Evolutionary conservation across 2,113 vertebrate genomes (phyloP).

Genomic region (Eupsittula cactorum): DNA sequence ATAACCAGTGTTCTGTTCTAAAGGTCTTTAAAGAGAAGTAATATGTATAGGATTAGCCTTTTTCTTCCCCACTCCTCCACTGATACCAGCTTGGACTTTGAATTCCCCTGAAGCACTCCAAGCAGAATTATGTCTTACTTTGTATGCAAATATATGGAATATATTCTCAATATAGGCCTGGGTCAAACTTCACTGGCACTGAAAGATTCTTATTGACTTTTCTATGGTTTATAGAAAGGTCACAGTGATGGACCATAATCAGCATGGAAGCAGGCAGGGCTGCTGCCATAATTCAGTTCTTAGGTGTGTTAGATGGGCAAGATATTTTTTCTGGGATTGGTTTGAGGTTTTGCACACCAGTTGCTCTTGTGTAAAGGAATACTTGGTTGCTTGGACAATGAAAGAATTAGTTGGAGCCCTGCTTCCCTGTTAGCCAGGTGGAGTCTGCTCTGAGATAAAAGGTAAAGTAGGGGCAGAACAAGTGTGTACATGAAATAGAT

Average conservation of each 20-base stretch:
- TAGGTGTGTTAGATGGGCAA: no score
- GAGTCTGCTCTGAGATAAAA: background rate
- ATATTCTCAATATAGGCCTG: background rate
- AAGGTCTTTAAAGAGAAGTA: background rate
- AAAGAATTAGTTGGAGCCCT: background rate
- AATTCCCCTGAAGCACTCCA: background rate
- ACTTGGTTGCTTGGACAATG: background rate
- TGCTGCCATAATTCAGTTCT: background rate
- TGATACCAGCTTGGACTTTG: background rate
- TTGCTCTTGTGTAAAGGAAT: background rate
- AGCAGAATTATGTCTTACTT: background rate
- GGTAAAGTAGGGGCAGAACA: rapidly evolving
- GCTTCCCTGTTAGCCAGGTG: background rate
- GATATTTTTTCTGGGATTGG: background rate
- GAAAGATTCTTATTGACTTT: background rate
- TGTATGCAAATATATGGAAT: background rate
- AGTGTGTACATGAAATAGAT: rapidly evolving
- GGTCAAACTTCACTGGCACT: background rate
- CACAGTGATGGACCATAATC: rapidly evolving
- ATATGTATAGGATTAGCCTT: background rate
- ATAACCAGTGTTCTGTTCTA: background rate
- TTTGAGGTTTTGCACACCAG: background rate
- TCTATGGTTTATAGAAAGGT: background rate
- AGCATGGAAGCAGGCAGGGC: background rate
- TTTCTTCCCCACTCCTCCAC: background rate